Conservation (phyloP, 2,113 vertebrate species). For the Oreochromis tanganicae region DNA sequence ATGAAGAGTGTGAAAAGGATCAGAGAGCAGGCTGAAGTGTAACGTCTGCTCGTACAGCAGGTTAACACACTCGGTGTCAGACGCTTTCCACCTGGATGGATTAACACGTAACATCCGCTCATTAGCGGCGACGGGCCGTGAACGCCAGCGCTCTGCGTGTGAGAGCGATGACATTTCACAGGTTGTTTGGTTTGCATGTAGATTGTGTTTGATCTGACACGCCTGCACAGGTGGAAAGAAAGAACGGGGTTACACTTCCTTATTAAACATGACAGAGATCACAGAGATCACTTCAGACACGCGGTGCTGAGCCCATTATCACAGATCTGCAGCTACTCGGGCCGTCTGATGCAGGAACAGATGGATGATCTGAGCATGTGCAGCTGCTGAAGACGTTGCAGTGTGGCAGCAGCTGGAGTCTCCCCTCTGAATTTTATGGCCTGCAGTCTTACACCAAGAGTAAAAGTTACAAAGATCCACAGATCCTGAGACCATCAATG, state of each 20-base stretch:
- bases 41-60: not conserved
- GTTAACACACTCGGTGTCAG: not conserved
- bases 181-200: slow-evolving; percentile 23
- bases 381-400: not conserved
- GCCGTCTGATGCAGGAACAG: not conserved
- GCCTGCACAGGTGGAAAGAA: slow-evolving; percentile 36
- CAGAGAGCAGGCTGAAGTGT: not conserved
- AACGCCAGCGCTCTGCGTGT: not conserved
- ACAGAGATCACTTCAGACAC: not conserved
- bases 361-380: not conserved
- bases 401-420: not conserved
- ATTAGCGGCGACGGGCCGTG: not conserved
- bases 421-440: not conserved
- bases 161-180: slow-evolving; percentile 40
- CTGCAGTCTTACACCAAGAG: not conserved
- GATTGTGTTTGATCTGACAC: slow-evolving; percentile 31
- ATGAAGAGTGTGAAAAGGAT: not conserved
- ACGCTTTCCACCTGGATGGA: not conserved
- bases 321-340: not conserved
- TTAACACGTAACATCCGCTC: not conserved
- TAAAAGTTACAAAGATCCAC: not conserved
- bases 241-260: not conserved
- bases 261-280: not conserved
- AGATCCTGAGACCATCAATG: not conserved
- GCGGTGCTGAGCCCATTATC: not conserved